Evolutionary conservation across 1,140 invertebrate species (phyloP), one percentile per base, ranked within the genome.

Genomic region (Belonocnema kinseyi): DNA sequence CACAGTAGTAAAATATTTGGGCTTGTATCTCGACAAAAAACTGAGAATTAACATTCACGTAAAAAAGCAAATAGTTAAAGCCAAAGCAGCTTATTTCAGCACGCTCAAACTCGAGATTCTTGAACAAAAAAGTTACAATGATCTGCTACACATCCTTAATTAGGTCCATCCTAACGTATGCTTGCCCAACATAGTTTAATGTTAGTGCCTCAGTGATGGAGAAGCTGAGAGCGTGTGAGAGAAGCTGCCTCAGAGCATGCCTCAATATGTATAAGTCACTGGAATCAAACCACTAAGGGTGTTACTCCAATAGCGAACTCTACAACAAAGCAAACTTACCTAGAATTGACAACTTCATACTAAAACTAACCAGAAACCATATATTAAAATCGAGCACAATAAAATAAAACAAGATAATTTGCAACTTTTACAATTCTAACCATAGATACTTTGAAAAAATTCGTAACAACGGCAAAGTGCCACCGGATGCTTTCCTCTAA

Each of bases 231-330:
- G 12, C 46, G 56, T 79, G 79, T 16, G 77, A 82, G 54, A 72
- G 80, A 50, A 50, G 19, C 56, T 79, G 77, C 40, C 40, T 82
- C 0, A 66, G 77, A 70, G 74, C 72, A 2, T 82, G 80, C 10
- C 21, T 77, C 5, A 46, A 14, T 10, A 19, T 26, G 14, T 79
- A 79, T n/a, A 52, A 56, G 19, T 46, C 74, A n/a, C 14, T 26
- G 1, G 16, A 74, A 1, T 77, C 75, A 13, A 72, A 81, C 16
- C 75, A 33, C 5, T 3, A 3, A 3, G 5, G 26, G 26, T 33
- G 26, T 5, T 33, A 33, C 5, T 5, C 26, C 26, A 33, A 33
- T 33, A 33, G 26, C 5, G 26, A 53, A 61, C 17, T 73, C 13
- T 74, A 74, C 46, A 61, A 73, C 16, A 4, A 1, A 53, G 76